Conservation (phyloP, 2,113 vertebrate species). For the Cettia cetti region DNA sequence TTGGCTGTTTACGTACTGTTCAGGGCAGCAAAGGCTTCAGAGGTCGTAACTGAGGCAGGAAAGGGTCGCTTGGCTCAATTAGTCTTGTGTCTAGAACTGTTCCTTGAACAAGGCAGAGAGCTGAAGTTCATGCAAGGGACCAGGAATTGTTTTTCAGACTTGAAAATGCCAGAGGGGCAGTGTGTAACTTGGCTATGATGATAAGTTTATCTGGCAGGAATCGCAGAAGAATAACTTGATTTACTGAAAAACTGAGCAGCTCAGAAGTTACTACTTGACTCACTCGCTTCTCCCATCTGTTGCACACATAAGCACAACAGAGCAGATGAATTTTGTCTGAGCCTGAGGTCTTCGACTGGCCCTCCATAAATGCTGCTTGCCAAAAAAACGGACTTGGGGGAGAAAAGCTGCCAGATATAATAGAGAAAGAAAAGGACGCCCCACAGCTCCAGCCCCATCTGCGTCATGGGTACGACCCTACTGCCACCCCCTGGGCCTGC, state of each 20-base stretch:
- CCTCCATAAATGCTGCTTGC: neutral
- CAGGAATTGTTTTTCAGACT: neutral
- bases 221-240: neutral
- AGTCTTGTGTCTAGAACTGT: neutral
- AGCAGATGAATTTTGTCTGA: neutral
- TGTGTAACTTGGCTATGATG: neutral
- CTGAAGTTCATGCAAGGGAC: neutral
- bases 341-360: neutral
- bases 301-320: neutral
- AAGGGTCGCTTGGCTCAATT: neutral
- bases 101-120: neutral
- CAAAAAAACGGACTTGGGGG: neutral
- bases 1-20: neutral
- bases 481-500: neutral
- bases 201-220: neutral
- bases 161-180: neutral
- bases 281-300: neutral
- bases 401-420: neutral
- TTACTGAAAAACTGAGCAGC: neutral
- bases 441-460: slow-evolving; percentile 47
- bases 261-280: neutral
- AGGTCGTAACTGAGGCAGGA: neutral
- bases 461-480: neutral
- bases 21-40: neutral
- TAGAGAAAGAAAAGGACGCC: neutral